phyloP scores from a whole-genome alignment of 2,113 vertebrate genomes.

The Hemibagrus wyckioides region DNA sequence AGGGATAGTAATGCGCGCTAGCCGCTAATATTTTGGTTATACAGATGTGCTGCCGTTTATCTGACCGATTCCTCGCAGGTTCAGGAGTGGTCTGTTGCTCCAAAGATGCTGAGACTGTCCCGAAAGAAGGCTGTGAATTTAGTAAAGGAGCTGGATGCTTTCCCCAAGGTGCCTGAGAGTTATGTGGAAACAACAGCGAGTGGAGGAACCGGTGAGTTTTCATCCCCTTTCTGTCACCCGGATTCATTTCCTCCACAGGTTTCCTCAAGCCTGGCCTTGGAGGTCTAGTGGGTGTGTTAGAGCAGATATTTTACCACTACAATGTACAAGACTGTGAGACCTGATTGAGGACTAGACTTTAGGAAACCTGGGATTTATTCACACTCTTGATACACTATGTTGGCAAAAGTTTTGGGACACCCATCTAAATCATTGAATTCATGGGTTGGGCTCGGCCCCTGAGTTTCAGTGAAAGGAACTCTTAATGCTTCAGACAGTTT shows the following conservation, averaged over 20 bases:
- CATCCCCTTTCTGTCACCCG: neutral
- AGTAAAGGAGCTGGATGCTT: constrained; percentile 94
- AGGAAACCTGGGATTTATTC: neutral
- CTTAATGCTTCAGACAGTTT: too few relatives aligned
- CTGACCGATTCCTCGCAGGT: neutral
- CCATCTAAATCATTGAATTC: too few relatives aligned
- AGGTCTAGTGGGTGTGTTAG: neutral
- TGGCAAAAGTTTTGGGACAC: too few relatives aligned
- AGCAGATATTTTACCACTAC: neutral
- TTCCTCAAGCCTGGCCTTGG: neutral
- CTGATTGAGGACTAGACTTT: neutral
- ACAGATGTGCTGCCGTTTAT: neutral
- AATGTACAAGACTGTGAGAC: neutral
- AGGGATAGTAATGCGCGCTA: neutral
- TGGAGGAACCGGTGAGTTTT: constrained; percentile 85
- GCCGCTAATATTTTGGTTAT: neutral
- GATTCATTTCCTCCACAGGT: neutral
- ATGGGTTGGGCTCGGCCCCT: too few relatives aligned
- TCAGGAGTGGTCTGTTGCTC: constrained; percentile 65
- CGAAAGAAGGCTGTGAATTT: constrained; percentile 93
- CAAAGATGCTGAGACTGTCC: constrained; percentile 91
- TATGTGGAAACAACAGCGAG: constrained; percentile 93
- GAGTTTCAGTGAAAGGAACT: too few relatives aligned
- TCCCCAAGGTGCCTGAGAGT: constrained; percentile 96
- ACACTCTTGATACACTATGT: too few relatives aligned